Base-by-base conservation (phyloP, 2,797 vertebrate species). In the Acrocephalus scirpaceus region DNA sequence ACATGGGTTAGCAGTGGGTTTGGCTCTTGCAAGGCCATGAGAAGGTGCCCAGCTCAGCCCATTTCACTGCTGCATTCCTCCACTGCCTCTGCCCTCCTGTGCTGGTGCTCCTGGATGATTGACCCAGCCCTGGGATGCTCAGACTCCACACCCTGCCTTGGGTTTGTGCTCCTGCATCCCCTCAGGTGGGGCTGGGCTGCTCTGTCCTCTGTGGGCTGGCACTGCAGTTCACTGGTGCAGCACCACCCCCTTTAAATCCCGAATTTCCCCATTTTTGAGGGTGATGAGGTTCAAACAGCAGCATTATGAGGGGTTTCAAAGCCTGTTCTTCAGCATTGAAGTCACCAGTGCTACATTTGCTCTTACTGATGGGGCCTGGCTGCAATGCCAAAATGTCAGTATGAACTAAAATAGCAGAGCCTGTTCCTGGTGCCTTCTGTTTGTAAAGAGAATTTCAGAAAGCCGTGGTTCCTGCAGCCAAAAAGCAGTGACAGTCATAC, bases 251-350 rank as follows among this genome's bases (percentile, higher is more conserved):
- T 70, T 58, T 50, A 26, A 42, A 72, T 18, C 56, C 34, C 82
- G 79, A 21, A 69, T 10, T 42, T 54, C 21, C 60, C 22, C 2
- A 0, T 10, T 66, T 82, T 10, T 1, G 1, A 70, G 54, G 42
- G 25, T 51, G 34, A n/a, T 34, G 23, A 34, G 21, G 0, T 7
- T 50, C 0, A 1, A 64, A 66, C 51, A 83, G 40, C 69, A 80
- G 61, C 23, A 10, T 8, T 8, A 5, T 3, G 29, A 27, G 42
- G 29, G 48, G 19, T 85, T 70, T 73, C 3, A 2, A 70, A 82
- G 47, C 26, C 56, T 26, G 3, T 34, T 72, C 34, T 62, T 47
- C 30, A 54, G 23, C 25, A 4, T 0, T 71, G 54, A 51, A 94
- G 15, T 30, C 86, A 51, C 15, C 60, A 57, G 38, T 21, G 27